Conservation (phyloP, 1,140 invertebrate species). For the Diprion similis region DNA sequence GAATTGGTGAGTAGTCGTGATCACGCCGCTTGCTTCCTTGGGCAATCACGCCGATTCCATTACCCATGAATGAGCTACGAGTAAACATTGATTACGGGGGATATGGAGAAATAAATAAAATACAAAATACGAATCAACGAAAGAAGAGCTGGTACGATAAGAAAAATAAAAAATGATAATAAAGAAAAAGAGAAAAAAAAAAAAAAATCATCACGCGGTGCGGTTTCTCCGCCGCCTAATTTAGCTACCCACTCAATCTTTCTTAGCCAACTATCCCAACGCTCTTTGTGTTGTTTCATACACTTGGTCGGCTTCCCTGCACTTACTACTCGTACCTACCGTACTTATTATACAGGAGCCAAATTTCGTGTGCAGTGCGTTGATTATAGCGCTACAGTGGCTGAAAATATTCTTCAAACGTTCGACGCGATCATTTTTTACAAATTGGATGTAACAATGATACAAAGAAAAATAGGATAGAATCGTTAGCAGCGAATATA, state of each 20-base stretch:
- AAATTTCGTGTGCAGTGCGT: no score
- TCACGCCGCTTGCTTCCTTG: neutral
- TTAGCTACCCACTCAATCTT: neutral
- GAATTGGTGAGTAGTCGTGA: conserved; percentile 19
- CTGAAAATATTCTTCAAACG: no score
- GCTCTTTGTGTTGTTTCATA: no score
- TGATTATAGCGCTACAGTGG: no score
- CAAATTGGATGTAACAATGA: no score
- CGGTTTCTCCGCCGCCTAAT: neutral
- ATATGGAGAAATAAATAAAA: conserved; percentile 24
- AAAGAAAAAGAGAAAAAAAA: conserved; percentile 24
- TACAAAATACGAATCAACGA: neutral
- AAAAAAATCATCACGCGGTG: conserved; percentile 26
- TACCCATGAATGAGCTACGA: neutral
- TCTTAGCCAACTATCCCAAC: no score
- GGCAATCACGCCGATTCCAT: conserved; percentile 15
- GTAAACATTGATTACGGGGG: conserved; percentile 15
- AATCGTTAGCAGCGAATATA: no score
- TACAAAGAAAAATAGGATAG: no score
- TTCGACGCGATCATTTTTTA: no score
- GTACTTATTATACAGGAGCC: no score
- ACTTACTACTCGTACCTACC: no score
- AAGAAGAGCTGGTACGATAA: neutral
- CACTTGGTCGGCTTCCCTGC: no score
- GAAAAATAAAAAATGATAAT: conserved; percentile 12